phyloP scores from a whole-genome alignment of 1,140 invertebrate species.

The Phenacoccus solenopsis region DNA sequence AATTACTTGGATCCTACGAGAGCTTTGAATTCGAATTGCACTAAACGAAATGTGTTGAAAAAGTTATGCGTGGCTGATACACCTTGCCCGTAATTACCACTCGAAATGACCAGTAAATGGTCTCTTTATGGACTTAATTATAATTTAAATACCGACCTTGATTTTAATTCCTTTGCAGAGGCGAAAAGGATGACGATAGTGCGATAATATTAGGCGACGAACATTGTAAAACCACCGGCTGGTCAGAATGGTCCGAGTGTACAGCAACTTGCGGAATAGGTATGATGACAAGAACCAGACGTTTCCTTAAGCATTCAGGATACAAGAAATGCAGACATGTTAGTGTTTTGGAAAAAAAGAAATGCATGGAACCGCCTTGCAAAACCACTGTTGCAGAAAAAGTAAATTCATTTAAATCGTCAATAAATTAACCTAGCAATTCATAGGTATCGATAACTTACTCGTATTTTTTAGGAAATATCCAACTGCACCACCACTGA shows the following conservation, averaged over 20 bases:
- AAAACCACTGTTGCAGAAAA: conserved; percentile 26
- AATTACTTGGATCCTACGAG: conserved; percentile 45
- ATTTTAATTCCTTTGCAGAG: background rate
- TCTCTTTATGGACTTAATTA: too few species aligned
- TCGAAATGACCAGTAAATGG: background rate
- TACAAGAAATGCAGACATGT: conserved; percentile 64
- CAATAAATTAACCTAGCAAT: too few species aligned
- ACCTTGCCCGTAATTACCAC: conserved; percentile 39
- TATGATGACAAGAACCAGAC: conserved; percentile 34
- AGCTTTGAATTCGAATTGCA: conserved; percentile 41
- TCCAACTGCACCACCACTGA: conserved; percentile 51
- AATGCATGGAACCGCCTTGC: conserved; percentile 57
- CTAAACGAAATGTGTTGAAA: conserved; percentile 65
- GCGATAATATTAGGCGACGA: conserved; percentile 21
- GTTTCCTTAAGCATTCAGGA: conserved; percentile 28
- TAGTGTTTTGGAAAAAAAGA: conserved; percentile 53
- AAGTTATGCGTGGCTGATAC: conserved; percentile 69
- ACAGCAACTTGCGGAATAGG: conserved; percentile 82
- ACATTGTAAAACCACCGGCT: conserved; percentile 54
- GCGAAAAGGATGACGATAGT: background rate
- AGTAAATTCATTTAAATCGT: too few species aligned
- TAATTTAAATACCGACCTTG: conserved; percentile 44
- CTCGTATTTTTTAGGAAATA: background rate
- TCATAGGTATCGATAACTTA: too few species aligned
- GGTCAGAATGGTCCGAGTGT: conserved; percentile 65